Conservation (phyloP, 2,113 vertebrate genomes). For the Catagonus wagneri region DNA sequence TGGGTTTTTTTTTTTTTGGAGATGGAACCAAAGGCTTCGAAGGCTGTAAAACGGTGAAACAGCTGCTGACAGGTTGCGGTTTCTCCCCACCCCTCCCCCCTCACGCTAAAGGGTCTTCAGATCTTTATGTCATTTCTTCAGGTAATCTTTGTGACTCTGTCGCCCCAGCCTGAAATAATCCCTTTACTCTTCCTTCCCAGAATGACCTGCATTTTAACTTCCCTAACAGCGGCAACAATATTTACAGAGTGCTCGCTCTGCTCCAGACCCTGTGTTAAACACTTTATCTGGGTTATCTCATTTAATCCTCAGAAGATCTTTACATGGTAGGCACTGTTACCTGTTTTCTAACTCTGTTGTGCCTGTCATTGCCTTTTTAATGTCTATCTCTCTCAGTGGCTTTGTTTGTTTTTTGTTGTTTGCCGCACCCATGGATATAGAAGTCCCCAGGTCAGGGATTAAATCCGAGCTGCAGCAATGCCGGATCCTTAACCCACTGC, state of each 20-base stretch:
- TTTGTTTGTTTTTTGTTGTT: background rate
- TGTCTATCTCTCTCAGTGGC: background rate
- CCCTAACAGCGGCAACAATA: background rate
- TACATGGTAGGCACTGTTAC: background rate
- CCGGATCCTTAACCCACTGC: too few relatives aligned
- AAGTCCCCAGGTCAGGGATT: too few relatives aligned
- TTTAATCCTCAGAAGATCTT: background rate
- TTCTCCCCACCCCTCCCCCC: background rate
- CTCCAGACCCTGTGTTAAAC: background rate
- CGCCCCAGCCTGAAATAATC: background rate
- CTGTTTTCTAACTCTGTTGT: background rate
- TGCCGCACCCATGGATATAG: too few relatives aligned
- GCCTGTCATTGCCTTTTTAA: background rate
- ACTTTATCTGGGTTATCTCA: background rate
- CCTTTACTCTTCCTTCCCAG: background rate
- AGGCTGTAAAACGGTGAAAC: background rate
- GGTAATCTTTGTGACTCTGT: background rate
- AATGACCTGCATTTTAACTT: background rate
- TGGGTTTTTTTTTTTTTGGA: background rate
- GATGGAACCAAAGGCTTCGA: background rate
- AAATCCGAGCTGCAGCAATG: too few relatives aligned
- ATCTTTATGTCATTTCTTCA: background rate
- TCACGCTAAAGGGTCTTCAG: background rate
- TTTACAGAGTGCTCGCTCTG: background rate
- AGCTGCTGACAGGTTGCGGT: background rate